phyloP scores from a whole-genome alignment of 2,113 vertebrate genomes.

The Carollia perspicillata region DNA sequence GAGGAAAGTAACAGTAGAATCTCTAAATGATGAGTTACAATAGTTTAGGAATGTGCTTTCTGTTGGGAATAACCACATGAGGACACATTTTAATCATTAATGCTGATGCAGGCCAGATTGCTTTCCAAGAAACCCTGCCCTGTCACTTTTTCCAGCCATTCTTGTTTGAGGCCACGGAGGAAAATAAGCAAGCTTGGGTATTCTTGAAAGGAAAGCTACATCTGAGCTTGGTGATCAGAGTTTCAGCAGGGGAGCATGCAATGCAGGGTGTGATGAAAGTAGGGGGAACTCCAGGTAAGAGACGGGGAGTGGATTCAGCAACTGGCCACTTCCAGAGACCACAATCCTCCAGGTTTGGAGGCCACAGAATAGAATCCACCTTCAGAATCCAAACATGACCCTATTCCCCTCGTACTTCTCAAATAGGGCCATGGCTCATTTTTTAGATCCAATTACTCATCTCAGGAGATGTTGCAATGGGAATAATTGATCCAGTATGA shows the following conservation, averaged over 20 bases:
- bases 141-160: slow-evolving; percentile 58
- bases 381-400: background rate
- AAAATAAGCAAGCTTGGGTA: slow-evolving; percentile 26
- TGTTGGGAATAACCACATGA: slow-evolving; percentile 63
- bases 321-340: background rate
- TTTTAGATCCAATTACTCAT: background rate
- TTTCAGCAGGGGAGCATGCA: background rate
- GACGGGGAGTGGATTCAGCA: background rate
- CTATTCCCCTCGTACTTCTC: slow-evolving; percentile 15
- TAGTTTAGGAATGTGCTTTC: slow-evolving; percentile 71
- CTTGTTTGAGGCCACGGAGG: background rate
- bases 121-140: slow-evolving; percentile 62
- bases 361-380: background rate
- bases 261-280: background rate
- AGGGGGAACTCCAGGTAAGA: background rate
- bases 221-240: background rate
- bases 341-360: background rate
- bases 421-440: background rate
- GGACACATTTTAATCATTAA: slow-evolving; percentile 81
- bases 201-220: background rate
- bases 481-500: background rate
- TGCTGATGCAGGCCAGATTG: slow-evolving; percentile 69
- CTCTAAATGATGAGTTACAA: slow-evolving; percentile 24
- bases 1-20: background rate
- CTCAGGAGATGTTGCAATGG: background rate